Percentiles rank a stretch among this genome's conserved stretches.
phyloP scores from a whole-genome alignment of 2,888 invertebrate genomes.

The Parnassius glacialis region DNA sequence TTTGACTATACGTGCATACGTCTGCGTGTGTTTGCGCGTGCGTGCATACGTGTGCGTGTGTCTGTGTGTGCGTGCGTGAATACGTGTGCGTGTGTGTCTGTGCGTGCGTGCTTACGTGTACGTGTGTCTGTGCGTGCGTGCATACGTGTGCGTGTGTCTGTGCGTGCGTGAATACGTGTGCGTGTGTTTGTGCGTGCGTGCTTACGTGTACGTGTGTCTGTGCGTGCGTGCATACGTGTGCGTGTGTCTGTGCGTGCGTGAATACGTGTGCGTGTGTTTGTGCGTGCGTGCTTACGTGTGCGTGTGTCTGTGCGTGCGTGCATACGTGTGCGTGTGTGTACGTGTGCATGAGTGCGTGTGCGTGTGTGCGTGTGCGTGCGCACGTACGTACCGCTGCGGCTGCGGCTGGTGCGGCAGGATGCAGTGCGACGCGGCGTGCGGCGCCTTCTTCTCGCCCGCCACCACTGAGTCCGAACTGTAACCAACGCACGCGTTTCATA shows the following conservation, averaged over 20 bases:
- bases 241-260: neutral
- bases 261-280: neutral
- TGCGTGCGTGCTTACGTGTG: neutral
- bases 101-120: neutral
- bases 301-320: neutral
- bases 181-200: neutral
- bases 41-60: neutral
- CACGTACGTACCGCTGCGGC: slow-evolving; percentile 19
- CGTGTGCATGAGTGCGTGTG: neutral
- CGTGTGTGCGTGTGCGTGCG: neutral
- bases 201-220: no score
- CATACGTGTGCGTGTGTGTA: neutral
- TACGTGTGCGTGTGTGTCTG: neutral
- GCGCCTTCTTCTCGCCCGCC: slow-evolving; percentile 41
- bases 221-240: no score
- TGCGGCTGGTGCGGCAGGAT: slow-evolving; percentile 38
- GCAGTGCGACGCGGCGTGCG: slow-evolving; percentile 43
- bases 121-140: neutral
- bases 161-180: neutral
- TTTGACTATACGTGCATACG: neutral
- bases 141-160: neutral
- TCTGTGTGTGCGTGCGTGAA: neutral
- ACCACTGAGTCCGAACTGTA: slow-evolving; percentile 66
- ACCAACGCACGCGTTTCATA: neutral
- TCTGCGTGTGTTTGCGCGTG: neutral